These are phyloP conservation scores for Thymelicus lineola DNA, from an alignment of 2,888 invertebrate genomes.

Conservation along the genomic window DNA sequence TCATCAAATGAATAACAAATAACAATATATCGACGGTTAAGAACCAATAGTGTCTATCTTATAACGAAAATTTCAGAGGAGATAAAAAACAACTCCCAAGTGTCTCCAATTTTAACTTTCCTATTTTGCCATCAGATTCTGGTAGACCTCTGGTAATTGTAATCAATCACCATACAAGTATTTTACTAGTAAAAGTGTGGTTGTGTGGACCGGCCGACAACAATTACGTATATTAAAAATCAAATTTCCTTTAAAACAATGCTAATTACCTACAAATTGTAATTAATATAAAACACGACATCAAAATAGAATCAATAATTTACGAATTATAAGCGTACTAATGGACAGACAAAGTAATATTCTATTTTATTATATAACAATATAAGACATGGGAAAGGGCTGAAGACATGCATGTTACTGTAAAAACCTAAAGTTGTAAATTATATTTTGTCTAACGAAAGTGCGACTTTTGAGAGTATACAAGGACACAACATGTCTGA, in stretches of 20 bases:
- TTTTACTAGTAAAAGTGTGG: background rate
- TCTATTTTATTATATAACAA: slow-evolving; percentile 30
- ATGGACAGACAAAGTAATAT: slow-evolving; percentile 36
- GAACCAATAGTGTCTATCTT: too few relatives aligned
- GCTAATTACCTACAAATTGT: slow-evolving; percentile 26
- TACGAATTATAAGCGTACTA: slow-evolving; percentile 38
- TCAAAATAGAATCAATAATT: slow-evolving; percentile 34
- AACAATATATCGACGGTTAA: too few relatives aligned
- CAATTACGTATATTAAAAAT: slow-evolving; percentile 19
- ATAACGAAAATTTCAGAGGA: too few relatives aligned
- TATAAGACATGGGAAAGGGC: slow-evolving; percentile 26
- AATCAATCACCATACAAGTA: background rate
- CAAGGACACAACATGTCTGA: too few relatives aligned
- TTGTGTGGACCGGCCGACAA: slow-evolving; percentile 23
- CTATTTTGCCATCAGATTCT: too few relatives aligned
- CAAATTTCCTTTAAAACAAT: slow-evolving; percentile 13
- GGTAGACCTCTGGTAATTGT: background rate
- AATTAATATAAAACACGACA: slow-evolving; percentile 33
- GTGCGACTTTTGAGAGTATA: background rate
- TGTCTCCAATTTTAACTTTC: too few relatives aligned
- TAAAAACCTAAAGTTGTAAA: background rate
- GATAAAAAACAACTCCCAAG: too few relatives aligned
- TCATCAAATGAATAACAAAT: too few relatives aligned
- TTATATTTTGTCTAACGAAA: background rate
- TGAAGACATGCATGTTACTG: slow-evolving; percentile 1